These are phyloP conservation scores for Heptranchias perlo DNA, from an alignment of 2,113 vertebrate genomes.

Conservation along the genomic window DNA sequence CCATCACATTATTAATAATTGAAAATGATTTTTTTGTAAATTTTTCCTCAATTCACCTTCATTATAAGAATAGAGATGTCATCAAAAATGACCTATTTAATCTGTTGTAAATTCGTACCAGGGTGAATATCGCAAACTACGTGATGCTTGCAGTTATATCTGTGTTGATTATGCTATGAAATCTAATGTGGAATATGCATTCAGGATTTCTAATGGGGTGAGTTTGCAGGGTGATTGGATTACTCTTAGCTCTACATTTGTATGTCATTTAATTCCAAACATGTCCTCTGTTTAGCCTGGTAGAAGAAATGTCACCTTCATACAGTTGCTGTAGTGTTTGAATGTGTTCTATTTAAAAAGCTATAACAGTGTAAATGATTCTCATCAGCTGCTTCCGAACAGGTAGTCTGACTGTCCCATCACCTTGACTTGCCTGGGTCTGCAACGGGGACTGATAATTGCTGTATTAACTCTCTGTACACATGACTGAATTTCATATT, in stretches of 20 bases:
- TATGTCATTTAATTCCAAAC: neutral
- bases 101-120: neutral
- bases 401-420: neutral
- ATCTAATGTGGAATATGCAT: neutral
- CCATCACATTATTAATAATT: neutral
- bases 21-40: neutral
- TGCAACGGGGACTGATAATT: neutral
- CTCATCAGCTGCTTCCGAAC: neutral
- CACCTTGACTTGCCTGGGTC: neutral
- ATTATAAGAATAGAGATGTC: neutral
- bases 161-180: neutral
- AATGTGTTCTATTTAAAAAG: too few relatives aligned
- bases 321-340: too few relatives aligned
- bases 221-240: neutral
- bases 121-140: neutral
- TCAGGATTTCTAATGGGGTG: neutral
- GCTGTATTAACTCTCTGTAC: neutral
- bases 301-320: too few relatives aligned
- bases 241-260: neutral
- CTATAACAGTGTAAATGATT: too few relatives aligned
- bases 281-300: neutral
- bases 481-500: neutral
- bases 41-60: neutral
- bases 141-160: neutral
- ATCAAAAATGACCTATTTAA: neutral